Evolutionary conservation across 2,113 vertebrate genomes (phyloP), one percentile per base, ranked within the genome.

Genomic region (Emydocephalus ijimae): DNA sequence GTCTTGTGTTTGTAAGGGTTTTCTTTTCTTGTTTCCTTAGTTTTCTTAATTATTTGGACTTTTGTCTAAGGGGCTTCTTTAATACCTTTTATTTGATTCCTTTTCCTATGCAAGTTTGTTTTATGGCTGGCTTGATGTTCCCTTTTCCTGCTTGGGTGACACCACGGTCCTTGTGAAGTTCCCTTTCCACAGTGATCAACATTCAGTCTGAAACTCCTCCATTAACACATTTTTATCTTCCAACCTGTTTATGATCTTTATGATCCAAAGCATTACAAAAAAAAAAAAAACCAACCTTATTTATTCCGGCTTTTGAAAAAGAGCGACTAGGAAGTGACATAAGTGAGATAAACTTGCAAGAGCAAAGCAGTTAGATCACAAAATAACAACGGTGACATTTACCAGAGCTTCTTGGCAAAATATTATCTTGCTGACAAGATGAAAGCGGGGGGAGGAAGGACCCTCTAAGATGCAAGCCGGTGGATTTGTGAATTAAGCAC

Each of bases 301-400:
- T 45, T 12, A 26, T 26, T n/a, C 8, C 48, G 6, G 86, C 26
- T 85, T 89, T 85, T 85, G 54, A 89, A 92, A 89, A 52, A 89
- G 39, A 85, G 50, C 57, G 74, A 92, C 20, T 23, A 55, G 59
- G 24, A 34, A 50, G 64, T 85, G 92, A 92, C 64, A 92, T 88
- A 89, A 92, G 64, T 85, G 87, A 89, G 92, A 89, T 59, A 89
- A 89, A 89, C 26, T 8, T 81, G 14, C 12, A 20, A n/a, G 39
- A 74, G 48, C 87, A 45, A 50, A 64, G 23, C 87, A 29, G 48
- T 86, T 55, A 20, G 59, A 92, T 89, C 87, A 61, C 90, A 57
- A 92, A 85, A 89, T 89, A 92, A 89, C 91, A 92, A 89, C 26
- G 21, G 61, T 92, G 92, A 92, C 92, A 89, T 89, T 89, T 45